phyloP scores from a whole-genome alignment of 2,797 vertebrate genomes.

The Rhodeus uyekii region DNA sequence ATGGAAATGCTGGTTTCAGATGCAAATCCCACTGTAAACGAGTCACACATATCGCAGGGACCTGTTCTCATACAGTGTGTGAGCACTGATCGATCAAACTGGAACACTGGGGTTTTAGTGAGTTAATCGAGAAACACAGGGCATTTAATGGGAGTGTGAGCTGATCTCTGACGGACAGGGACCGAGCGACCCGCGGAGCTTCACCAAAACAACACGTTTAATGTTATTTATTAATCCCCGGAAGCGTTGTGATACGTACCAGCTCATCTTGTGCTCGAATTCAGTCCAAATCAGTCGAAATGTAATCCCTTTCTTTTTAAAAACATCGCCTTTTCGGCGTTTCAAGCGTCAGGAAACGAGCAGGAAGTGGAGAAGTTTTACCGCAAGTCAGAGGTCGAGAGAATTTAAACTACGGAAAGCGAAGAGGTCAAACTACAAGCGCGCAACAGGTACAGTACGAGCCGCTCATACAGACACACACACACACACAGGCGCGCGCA shows the following conservation, averaged over 20 bases:
- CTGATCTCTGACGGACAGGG: too few relatives aligned
- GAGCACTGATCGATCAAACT: too few relatives aligned
- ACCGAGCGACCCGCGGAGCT: background rate
- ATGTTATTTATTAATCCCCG: background rate
- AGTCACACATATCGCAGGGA: too few relatives aligned
- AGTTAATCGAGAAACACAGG: too few relatives aligned
- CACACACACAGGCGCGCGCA: too few relatives aligned
- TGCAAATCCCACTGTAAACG: too few relatives aligned
- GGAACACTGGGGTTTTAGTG: too few relatives aligned
- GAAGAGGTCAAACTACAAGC: conserved; percentile 7
- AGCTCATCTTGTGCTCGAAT: conserved; percentile 75
- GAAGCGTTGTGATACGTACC: conserved; percentile 70
- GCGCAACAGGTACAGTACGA: conserved; percentile 11
- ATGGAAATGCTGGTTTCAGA: background rate
- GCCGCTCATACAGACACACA: too few relatives aligned
- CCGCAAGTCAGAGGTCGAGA: conserved; percentile 50
- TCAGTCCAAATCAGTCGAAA: conserved; percentile 65
- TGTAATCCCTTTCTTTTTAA: conserved; percentile 60
- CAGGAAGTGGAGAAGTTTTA: conserved; percentile 71
- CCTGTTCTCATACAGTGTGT: too few relatives aligned
- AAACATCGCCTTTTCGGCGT: conserved; percentile 66
- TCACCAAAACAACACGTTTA: background rate
- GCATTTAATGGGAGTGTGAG: too few relatives aligned
- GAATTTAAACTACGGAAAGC: conserved; percentile 63
- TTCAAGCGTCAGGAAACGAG: conserved; percentile 54